Base-by-base conservation (phyloP, 2,113 vertebrate species). In the Ploceus nigricollis region DNA sequence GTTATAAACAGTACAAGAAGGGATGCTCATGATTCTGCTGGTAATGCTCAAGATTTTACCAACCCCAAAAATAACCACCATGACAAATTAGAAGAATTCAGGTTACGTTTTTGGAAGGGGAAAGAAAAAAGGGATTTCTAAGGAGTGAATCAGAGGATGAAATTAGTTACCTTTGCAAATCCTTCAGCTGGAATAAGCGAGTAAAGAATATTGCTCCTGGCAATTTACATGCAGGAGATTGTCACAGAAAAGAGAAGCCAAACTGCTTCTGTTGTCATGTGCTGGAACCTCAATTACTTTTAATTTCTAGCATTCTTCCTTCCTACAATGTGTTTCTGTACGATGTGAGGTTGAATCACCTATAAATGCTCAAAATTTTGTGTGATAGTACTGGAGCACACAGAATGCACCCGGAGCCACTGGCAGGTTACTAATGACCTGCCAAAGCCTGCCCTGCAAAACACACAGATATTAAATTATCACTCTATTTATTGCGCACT, bases 91-190 rank as follows among this genome's bases (percentile, higher is more conserved):
- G 45, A 94, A 90, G 45, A 91, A 95, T 65, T 92, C 84, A 79
- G 48, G 82, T 93, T 90, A 81, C 1, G 2, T 68, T 96, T 96
- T 81, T 91, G 76, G 92, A 93, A 80, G 35, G 69, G 35, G 25
- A 76, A 47, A 83, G 37, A 88, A 25, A 89, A 90, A 94, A 60
- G 72, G 7, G 33, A 82, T 89, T 96, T 96, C 66, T 94, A 83
- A 94, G 45, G 79, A 88, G 68, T 79, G 83, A 97, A 94, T 82
- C 84, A 93, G 57, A 93, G 88, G 84, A 65, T 91, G 89, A 93
- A 97, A 95, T 96, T 78, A 91, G 45, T 73, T 96, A 94, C 73
- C 80, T 96, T 83, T 91, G 63, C 82, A 96, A 90, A 96, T 82
- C 77, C 25, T 77, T 95, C 77, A 75, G 69, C 23, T 86, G 83